A percentile compares a stretch with the other conserved stretches of the same genome.
These are phyloP conservation scores for Cherax quadricarinatus DNA, from an alignment of 1,140 invertebrate genomes.

Conservation along the genomic window DNA sequence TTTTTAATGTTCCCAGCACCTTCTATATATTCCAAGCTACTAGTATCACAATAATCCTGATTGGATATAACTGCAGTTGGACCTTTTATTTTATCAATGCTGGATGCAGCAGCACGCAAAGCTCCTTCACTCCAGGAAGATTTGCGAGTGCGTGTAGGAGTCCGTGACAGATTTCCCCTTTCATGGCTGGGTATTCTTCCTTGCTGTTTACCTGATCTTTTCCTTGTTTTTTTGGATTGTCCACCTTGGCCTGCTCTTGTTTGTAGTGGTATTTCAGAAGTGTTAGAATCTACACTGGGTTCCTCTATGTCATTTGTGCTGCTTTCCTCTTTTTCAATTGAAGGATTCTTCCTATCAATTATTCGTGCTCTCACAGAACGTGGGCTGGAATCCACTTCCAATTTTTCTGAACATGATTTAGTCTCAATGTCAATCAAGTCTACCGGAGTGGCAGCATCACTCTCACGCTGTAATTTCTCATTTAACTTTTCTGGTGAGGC, in stretches of 20 bases:
- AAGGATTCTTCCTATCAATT: background rate
- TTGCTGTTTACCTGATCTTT: background rate
- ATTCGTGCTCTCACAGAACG: background rate
- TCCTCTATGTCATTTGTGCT: background rate
- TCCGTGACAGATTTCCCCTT: background rate
- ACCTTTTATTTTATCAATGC: background rate
- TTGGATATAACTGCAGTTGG: slow-evolving; percentile 10
- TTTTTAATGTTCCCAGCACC: background rate
- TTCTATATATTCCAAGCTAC: background rate
- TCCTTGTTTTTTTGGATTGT: background rate
- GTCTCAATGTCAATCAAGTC: background rate
- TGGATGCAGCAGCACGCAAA: slow-evolving; percentile 8
- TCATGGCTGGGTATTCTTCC: background rate
- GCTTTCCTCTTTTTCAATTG: background rate
- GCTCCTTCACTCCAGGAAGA: background rate
- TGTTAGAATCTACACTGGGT: background rate
- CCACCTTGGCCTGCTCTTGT: background rate
- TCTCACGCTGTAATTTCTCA: background rate
- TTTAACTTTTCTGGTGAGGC: slow-evolving; percentile 43
- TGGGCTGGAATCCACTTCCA: background rate
- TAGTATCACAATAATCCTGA: background rate
- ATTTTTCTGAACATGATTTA: background rate
- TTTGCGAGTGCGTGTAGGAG: background rate
- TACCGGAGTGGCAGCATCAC: background rate
- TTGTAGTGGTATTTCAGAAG: background rate